These are phyloP conservation scores for Actinia equina DNA, from an alignment of 64 coral and sea anemone genomes.

Conservation along the genomic window DNA sequence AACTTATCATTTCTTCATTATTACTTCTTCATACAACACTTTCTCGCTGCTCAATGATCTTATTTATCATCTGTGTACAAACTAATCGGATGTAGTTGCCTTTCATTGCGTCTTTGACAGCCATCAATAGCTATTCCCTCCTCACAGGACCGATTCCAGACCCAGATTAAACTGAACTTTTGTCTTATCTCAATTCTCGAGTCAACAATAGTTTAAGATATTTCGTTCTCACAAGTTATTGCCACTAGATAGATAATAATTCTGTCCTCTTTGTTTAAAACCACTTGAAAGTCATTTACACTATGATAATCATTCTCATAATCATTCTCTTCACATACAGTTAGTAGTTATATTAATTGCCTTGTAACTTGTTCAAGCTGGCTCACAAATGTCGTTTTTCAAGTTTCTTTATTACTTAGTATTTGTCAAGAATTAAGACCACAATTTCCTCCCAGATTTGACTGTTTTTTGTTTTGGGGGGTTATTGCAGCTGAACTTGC, in stretches of 20 bases:
- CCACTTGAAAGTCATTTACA: background rate
- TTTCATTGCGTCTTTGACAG: background rate
- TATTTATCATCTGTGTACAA: background rate
- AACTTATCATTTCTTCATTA: background rate
- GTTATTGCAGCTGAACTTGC: background rate
- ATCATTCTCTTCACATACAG: background rate
- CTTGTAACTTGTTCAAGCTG: background rate
- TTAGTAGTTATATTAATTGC: background rate
- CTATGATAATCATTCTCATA: background rate
- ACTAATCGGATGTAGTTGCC: background rate
- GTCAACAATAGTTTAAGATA: background rate
- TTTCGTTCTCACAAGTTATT: background rate
- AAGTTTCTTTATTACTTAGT: background rate
- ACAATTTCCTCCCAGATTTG: background rate
- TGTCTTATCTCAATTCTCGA: background rate
- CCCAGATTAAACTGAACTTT: background rate
- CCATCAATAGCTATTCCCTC: background rate
- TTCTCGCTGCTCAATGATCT: background rate
- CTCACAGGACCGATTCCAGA: background rate
- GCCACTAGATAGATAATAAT: background rate
- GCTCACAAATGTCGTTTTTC: background rate
- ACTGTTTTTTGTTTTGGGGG: background rate
- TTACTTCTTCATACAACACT: background rate
- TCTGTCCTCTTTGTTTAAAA: background rate
- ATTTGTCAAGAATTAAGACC: too few species aligned